Evolutionary conservation across 2,797 vertebrate genomes (phyloP), one percentile per base, ranked within the genome.

Genomic region (Garrulus glandarius): DNA sequence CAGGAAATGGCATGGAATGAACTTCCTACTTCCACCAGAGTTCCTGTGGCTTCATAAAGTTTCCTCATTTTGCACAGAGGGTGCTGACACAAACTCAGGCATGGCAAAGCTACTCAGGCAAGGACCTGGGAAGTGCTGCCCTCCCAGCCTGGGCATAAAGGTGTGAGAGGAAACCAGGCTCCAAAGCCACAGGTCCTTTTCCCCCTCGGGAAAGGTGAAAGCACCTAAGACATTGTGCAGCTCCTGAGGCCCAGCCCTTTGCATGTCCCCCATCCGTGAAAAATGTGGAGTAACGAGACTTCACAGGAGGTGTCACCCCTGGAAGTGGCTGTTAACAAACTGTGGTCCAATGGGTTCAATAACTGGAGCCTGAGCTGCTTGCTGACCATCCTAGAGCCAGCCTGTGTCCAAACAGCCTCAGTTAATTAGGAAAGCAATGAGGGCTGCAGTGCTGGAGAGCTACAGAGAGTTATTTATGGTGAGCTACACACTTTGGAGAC

Each of bases 1-100:
- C 6, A 79, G 39, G 7, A 46, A 69, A 59, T 2, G 10, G 20
- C n/a, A 50, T 0, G 0, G 13, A n/a, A 53, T 6, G 4, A 79
- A 39, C 5, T 43, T 26, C 8, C 3, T 13, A 3, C 34, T 44
- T 41, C 6, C 1, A 46, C 0, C 10, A 4, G n/a, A 36, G 32
- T 5, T 49, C 34, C 43, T 21, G 24, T 11, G 27, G 22, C 20
- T 76, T 72, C 52, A 8, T 16, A 5, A 68, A 59, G 12, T 37
- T 20, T 6, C 29, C 32, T 46, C 21, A 4, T 9, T 47, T 69
- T 37, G 16, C 32, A 37, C 6, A 23, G 23, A 39, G 22, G 9
- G 43, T 13, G 34, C 3, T 59, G 27, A 43, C 15, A 53, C 18
- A 17, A 3, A 12, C 10, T 41, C 34, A 67, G 13, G 39, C 23